Base-by-base conservation (phyloP, 2,888 invertebrate genomes). In the Amiota mariae region DNA sequence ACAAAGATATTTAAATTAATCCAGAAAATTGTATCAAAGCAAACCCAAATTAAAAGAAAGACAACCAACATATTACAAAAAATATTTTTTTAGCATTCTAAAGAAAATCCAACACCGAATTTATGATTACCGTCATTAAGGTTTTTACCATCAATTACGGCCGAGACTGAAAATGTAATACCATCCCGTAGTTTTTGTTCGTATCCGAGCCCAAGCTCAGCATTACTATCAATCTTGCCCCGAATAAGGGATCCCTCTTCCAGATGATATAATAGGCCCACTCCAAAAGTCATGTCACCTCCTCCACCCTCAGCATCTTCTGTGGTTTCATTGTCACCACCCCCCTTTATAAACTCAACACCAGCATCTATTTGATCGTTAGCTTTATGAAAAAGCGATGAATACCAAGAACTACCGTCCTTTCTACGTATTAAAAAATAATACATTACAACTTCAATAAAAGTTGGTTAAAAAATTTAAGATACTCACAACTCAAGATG, bases 41-140 rank as follows among this genome's bases (percentile, higher is more conserved):
- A 57, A 57, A 20, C 57, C 57, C 57, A 57, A 18, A 57, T 18
- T 15, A 36, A 36, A 4, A 10, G 2, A 18, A 18, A 57, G 10
- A 57, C 57, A 57, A 13, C n/a, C 10, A 18, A 48, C 10, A 66
- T 10, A n/a, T 15, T 15, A 66, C 18, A 48, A 66, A 3, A 13
- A 13, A 48, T 64, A 12, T 47, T 1, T 1, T 18, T 47, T 93
- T 96, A 97, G 91, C 96, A 96, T 91, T 96, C 95, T 85, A 98
- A 92, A 86, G 98, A 97, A 79, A 99, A 92, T 85, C 97, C 97
- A 80, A 98, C 91, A 87, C 98, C 98, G 83, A 98, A 93, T 91
- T 98, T 97, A 92, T 98, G 98, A 76, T 97, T 97, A 80, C 98
- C 98, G 79, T 95, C 95, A 90, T 96, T 96, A 91, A 98, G 95